Base-by-base conservation (phyloP, 2,113 vertebrate genomes). In the Notarius quadriscutis region DNA sequence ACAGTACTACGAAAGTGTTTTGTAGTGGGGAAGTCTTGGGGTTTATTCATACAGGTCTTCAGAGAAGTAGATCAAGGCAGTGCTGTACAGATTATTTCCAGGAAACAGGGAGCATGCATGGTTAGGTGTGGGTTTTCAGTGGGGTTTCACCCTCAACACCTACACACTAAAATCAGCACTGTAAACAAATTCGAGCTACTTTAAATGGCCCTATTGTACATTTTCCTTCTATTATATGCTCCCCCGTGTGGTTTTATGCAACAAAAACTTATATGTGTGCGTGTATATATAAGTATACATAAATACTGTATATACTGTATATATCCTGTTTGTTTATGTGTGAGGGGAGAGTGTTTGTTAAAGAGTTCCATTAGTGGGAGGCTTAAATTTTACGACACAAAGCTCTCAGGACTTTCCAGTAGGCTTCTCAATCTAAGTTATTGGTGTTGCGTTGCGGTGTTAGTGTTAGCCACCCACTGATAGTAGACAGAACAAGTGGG, bases 1-100 rank as follows among this genome's bases (percentile, higher is more conserved):
- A 50, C 9, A 82, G 60, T 87, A 80, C 79, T 63, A 51, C 80
- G 86, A 55, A 87, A 85, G 30, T 55, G 51, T 50, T 41, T 51
- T 88, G 63, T 83, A 91, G 93, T 92, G 91, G 92, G 85, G 83
- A 41, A 74, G 74, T 34, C 89, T 92, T 91, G 87, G 90, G 85
- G 83, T 90, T 93, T 90, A 88, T 91, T 87, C 92, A 86, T 88
- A 74, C 78, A 86, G 62, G 69, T 80, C 74, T 84, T 51, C 75
- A 84, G 0, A 81, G 88, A 88, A 89, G 81, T 90, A 90, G 89
- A 84, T 88, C 87, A 87, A 84, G 55, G 83, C 84, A 89, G 81
- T 17, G 15, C 25, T 75, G 51, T 84, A 60, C 34, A 87, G 79
- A 50, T 82, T 88, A 87, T 88, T 95, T 95, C 92, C 92, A 87